Evolutionary conservation across 2,113 vertebrate genomes (phyloP).

Genomic region (Thamnophis sirtalis): DNA sequence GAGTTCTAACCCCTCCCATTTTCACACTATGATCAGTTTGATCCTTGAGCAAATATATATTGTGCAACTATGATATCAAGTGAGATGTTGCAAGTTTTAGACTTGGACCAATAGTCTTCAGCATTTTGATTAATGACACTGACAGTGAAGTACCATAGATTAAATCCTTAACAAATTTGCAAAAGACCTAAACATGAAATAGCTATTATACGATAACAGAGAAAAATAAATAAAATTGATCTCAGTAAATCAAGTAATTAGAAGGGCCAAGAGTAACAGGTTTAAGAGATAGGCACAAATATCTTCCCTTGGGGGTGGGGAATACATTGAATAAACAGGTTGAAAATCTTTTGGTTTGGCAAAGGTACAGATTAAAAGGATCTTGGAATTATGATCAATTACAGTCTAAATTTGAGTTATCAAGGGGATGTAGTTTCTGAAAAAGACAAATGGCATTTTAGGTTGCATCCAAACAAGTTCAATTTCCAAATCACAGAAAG

Average conservation of each 20-base stretch:
- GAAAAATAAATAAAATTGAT: background rate
- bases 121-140: background rate
- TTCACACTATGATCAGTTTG: background rate
- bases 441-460: background rate
- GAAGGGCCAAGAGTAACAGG: background rate
- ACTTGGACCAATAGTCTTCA: background rate
- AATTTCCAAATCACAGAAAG: background rate
- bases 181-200: background rate
- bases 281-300: background rate
- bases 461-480: background rate
- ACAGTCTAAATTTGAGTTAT: background rate
- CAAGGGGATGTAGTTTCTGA: background rate
- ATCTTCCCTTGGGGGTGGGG: background rate
- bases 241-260: background rate
- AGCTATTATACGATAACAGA: background rate
- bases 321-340: background rate
- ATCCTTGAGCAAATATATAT: background rate
- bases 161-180: background rate
- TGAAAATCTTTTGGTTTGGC: background rate
- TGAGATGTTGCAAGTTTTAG: background rate
- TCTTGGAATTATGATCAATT: background rate
- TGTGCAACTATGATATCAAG: background rate
- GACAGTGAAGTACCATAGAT: background rate
- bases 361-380: background rate
- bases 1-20: background rate